Evolutionary conservation across 2,888 invertebrate genomes (phyloP), one percentile per base, ranked within the genome.

Genomic region (Campopleginae sp.): DNA sequence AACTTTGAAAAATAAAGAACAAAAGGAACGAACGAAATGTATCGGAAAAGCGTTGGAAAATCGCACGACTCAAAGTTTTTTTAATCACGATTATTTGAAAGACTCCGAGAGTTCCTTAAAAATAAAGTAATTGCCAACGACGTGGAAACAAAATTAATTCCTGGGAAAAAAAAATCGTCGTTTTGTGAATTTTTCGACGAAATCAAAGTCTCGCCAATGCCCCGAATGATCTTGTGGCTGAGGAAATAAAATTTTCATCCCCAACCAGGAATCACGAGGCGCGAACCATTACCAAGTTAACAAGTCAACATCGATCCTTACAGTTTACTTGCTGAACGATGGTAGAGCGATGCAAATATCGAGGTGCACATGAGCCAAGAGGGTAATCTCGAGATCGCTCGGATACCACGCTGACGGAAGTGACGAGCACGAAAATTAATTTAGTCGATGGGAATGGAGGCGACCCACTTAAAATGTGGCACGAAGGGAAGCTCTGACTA

Each of bases 401-500:
- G 17, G 51, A 51, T 51, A 31, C 51, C 33, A n/a, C 10, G 19
- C 44, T 23, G 42, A 27, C 23, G 75, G 58, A 61, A 70, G 42
- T 61, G 70, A 71, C 33, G 79, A 65, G 65, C 33, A 54, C 63
- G 75, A 54, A 70, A 80, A 80, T 84, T 84, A 61, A 72, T 77
- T 77, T 77, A 61, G 65, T 63, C 72, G 66, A 46, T 68, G 58
- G 54, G 68, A 61, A 84, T 74, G 65, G 77, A 48, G 75, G 46
- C 74, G 58, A 42, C 31, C 38, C 48, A 66, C 38, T 66, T 42
- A 44, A 58, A 58, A 58, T 27, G 58, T 58, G 58, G 58, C 58
- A 27, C 58, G 58, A 27, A 27, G 27, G 58, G 58, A 58, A 58
- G 58, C 14, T 58, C 27, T 58, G 27, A 58, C 58, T 27, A 58